Conservation (phyloP, 2,113 vertebrate species). For the Phyllostomus discolor region DNA sequence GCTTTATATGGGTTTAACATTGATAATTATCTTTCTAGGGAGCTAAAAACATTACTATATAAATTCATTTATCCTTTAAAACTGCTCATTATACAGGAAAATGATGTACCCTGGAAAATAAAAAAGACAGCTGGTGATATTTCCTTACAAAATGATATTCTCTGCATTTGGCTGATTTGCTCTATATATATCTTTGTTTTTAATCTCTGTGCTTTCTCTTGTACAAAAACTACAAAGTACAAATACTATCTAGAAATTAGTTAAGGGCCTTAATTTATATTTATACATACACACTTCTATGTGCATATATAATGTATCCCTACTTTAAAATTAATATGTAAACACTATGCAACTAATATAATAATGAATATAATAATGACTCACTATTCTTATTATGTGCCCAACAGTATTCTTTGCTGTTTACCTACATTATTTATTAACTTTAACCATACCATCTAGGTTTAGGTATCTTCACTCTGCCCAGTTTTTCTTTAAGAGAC, state of each 20-base stretch:
- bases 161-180: not conserved
- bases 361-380: not conserved
- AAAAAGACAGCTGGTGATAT: not conserved
- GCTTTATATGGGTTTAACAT: slow-evolving; percentile 8
- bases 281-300: not conserved
- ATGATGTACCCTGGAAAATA: not conserved
- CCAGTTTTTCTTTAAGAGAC: not conserved
- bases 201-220: not conserved
- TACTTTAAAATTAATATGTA: not conserved
- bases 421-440: not conserved
- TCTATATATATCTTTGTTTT: not conserved
- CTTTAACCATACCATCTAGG: not conserved
- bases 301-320: too few relatives aligned
- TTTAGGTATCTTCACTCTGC: not conserved
- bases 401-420: not conserved
- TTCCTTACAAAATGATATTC: not conserved
- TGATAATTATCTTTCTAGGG: not conserved
- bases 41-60: not conserved
- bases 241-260: slow-evolving; percentile 30
- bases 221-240: not conserved
- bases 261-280: not conserved
- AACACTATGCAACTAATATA: not conserved
- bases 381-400: not conserved
- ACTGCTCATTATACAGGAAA: not conserved
- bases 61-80: slow-evolving; percentile 24